phyloP scores from a whole-genome alignment of 2,888 invertebrate species.

The Crepidodera aurea region DNA sequence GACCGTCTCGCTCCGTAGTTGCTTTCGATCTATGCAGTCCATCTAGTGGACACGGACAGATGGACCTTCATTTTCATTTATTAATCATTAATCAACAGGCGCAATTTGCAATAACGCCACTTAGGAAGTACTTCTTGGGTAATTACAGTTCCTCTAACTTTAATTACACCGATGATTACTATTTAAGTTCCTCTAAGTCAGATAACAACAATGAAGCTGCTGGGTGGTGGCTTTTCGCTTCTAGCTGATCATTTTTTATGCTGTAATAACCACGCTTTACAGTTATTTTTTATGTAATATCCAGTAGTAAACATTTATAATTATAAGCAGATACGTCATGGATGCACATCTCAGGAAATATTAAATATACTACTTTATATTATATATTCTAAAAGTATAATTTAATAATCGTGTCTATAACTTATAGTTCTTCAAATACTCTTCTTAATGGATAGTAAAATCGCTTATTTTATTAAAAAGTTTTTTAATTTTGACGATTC shows the following conservation, averaged over 20 bases:
- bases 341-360: slow-evolving; percentile 12
- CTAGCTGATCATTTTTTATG: slow-evolving; percentile 36
- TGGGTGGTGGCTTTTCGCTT: slow-evolving; percentile 26
- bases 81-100: slow-evolving; percentile 49
- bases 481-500: too few species aligned
- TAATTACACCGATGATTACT: slow-evolving; percentile 37
- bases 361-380: neutral
- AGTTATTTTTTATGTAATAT: slow-evolving; percentile 27
- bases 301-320: slow-evolving; percentile 10
- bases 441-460: too few species aligned
- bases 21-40: slow-evolving; percentile 52
- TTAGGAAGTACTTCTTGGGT: slow-evolving; percentile 38
- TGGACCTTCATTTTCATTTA: slow-evolving; percentile 46
- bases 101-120: slow-evolving; percentile 45
- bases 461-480: too few species aligned
- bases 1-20: slow-evolving; percentile 57
- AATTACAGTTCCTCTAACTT: slow-evolving; percentile 37
- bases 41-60: slow-evolving; percentile 51
- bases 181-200: slow-evolving; percentile 34
- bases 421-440: too few species aligned
- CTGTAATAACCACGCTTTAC: slow-evolving; percentile 25
- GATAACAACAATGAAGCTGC: slow-evolving; percentile 33
- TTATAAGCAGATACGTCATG: slow-evolving; percentile 1
- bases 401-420: slow-evolving; percentile 3
- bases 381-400: slow-evolving; percentile 2